phyloP scores from a whole-genome alignment of 2,113 vertebrate species.

The Nannobrachium achirus region DNA sequence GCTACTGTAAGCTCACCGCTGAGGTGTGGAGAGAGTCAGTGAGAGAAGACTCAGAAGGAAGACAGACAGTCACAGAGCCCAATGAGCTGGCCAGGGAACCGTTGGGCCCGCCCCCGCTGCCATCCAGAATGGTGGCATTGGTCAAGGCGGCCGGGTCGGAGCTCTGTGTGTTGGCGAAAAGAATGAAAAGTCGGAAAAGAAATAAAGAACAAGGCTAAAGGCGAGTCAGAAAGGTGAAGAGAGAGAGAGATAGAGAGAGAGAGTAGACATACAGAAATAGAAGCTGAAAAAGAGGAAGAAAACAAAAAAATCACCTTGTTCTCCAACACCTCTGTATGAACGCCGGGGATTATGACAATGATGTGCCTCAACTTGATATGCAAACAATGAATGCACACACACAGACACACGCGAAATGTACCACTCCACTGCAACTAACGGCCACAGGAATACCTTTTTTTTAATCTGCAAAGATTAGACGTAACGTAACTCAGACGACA shows the following conservation, averaged over 20 bases:
- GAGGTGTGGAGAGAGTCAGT: constrained; percentile 91
- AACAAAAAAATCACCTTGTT: constrained; percentile 22
- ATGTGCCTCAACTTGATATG: constrained; percentile 55
- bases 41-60: constrained; percentile 92
- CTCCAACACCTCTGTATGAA: constrained; percentile 37
- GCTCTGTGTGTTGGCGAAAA: constrained; percentile 85
- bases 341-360: constrained; percentile 20
- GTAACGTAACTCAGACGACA: constrained; percentile 10
- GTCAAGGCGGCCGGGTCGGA: constrained; percentile 83
- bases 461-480: constrained; percentile 11
- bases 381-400: background rate
- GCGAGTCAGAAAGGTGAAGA: constrained; percentile 52
- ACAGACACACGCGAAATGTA: background rate
- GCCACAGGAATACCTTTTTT: constrained; percentile 7
- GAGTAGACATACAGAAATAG: constrained; percentile 36
- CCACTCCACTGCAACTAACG: constrained; percentile 1
- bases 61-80: constrained; percentile 89
- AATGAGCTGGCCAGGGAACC: constrained; percentile 87
- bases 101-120: constrained; percentile 84
- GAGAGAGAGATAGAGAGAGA: constrained; percentile 27
- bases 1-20: constrained; percentile 84
- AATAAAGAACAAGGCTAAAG: constrained; percentile 79
- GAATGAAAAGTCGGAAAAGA: constrained; percentile 72
- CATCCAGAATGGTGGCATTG: constrained; percentile 83
- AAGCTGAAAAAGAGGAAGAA: constrained; percentile 46